These are phyloP conservation scores for Protaetia brevitarsis DNA, from an alignment of 1,140 invertebrate genomes.

Conservation along the genomic window DNA sequence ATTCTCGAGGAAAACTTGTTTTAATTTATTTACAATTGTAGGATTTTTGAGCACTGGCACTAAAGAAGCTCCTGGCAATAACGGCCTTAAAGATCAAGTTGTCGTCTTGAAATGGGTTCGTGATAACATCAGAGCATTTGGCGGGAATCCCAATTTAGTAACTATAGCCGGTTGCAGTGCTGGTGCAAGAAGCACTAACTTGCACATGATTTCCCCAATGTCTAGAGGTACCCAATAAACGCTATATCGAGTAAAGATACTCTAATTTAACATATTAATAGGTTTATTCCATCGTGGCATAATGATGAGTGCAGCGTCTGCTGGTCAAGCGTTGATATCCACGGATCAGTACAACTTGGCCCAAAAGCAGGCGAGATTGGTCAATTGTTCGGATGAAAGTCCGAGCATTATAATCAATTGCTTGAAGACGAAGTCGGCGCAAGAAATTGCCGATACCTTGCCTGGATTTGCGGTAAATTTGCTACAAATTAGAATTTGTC, in stretches of 20 bases:
- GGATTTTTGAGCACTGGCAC: constrained; percentile 59
- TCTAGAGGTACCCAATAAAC: constrained; percentile 37
- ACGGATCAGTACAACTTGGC: constrained; percentile 60
- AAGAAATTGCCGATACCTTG: constrained; percentile 54
- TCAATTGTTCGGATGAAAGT: constrained; percentile 63
- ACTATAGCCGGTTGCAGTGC: constrained; percentile 61
- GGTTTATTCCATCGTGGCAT: constrained; percentile 69
- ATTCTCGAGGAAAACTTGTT: background rate
- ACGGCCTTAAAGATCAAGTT: constrained; percentile 63
- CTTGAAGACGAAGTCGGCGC: constrained; percentile 55
- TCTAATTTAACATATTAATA: constrained; percentile 33
- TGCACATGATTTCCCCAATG: constrained; percentile 58
- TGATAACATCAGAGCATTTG: constrained; percentile 60
- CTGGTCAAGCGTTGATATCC: constrained; percentile 55
- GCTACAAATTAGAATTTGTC: too few relatives aligned
- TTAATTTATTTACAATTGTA: too few relatives aligned
- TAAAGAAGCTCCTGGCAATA: constrained; percentile 57
- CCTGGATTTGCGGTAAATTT: constrained; percentile 51
- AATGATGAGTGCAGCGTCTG: constrained; percentile 65
- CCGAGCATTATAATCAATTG: constrained; percentile 61
- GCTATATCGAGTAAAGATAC: background rate
- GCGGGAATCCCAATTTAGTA: constrained; percentile 62
- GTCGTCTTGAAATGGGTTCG: constrained; percentile 62
- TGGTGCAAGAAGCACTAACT: constrained; percentile 57
- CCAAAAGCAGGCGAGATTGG: constrained; percentile 62